Evolutionary conservation across 2,888 invertebrate genomes (phyloP), one percentile per base, ranked within the genome.

Genomic region (Caprella mutica): DNA sequence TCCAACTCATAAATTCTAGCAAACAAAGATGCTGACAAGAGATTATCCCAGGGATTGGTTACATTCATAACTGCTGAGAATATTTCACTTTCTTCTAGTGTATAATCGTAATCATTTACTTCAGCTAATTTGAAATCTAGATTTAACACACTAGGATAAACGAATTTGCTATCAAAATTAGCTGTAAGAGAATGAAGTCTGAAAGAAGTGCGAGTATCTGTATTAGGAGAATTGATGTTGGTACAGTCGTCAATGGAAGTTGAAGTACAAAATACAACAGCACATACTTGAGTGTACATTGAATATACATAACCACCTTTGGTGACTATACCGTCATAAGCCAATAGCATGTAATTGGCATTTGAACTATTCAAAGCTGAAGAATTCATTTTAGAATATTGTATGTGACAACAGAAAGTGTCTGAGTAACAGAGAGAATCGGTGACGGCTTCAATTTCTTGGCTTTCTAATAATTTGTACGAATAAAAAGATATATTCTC

Each of bases 271-370:
- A 27, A 55, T 8, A 61, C 57, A 17, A 61, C 48, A 2, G 56
- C 40, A 19, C 61, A 61, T 6, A 52, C 55, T 24, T 61, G 57
- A 14, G 55, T 57, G 44, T 30, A 61, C 55, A 61, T 57, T 9
- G 24, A 30, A 19, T 57, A 61, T 4, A 46, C 39, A 1, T 57
- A 56, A 6, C 24, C 39, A 1, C 61, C 61, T 30, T 61, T 61
- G 17, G 27, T 52, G 9, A 57, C 55, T 8, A 54, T 24, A 8
- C 61, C 61, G 21, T 51, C 57, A 42, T 61, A 61, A 0, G 52
- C 61, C 29, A 60, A 33, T 2, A 60, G 35, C 60, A 54, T 39
- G 51, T 54, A 60, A 14, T 33, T n/a, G n/a, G n/a, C n/a, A n/a
- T n/a, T n/a, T n/a, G n/a, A n/a, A n/a, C n/a, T n/a, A n/a, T n/a